Percentiles rank a stretch among this genome's conserved stretches.
Conservation (phyloP, 2,797 vertebrate genomes). For the Neolamprologus multifasciatus region DNA sequence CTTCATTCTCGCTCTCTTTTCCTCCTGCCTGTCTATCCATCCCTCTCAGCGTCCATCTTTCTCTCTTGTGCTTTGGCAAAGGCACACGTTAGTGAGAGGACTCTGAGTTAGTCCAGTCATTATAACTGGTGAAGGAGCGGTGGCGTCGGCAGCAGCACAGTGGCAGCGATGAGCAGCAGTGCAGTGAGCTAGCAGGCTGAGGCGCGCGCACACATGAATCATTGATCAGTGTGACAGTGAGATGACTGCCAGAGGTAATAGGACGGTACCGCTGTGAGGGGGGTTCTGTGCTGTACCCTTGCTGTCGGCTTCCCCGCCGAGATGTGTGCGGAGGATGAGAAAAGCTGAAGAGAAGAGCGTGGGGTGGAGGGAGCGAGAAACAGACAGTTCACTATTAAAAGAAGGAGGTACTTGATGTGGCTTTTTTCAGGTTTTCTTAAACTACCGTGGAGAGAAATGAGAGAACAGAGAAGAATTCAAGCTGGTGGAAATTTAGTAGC, state of each 20-base stretch:
- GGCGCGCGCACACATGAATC: conserved; percentile 58
- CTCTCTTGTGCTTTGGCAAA: neutral
- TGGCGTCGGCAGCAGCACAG: neutral
- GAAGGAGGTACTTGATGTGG: conserved; percentile 24
- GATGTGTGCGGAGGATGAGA: conserved; percentile 35
- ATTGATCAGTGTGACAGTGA: conserved; percentile 73
- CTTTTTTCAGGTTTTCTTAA: conserved; percentile 14
- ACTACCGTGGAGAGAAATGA: conserved; percentile 7
- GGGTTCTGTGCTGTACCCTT: conserved; percentile 38
- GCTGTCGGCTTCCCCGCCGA: conserved; percentile 40
- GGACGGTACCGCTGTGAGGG: conserved; percentile 47
- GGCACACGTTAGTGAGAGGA: neutral
- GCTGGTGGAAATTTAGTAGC: neutral
- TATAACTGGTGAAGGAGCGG: conserved; percentile 37
- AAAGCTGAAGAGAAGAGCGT: conserved; percentile 8
- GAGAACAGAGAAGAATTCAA: neutral
- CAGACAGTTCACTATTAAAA: conserved; percentile 14
- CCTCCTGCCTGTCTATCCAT: conserved; percentile 34
- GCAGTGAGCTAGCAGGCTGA: conserved; percentile 57
- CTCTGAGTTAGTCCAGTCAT: conserved; percentile 57
- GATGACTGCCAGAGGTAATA: conserved; percentile 70
- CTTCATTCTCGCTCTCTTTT: conserved; percentile 32
- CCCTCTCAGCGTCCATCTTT: conserved; percentile 24
- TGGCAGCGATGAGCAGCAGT: conserved; percentile 35
- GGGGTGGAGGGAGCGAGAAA: neutral